Conservation (phyloP, 2,797 vertebrate species). For the Macropus fuliginosus region DNA sequence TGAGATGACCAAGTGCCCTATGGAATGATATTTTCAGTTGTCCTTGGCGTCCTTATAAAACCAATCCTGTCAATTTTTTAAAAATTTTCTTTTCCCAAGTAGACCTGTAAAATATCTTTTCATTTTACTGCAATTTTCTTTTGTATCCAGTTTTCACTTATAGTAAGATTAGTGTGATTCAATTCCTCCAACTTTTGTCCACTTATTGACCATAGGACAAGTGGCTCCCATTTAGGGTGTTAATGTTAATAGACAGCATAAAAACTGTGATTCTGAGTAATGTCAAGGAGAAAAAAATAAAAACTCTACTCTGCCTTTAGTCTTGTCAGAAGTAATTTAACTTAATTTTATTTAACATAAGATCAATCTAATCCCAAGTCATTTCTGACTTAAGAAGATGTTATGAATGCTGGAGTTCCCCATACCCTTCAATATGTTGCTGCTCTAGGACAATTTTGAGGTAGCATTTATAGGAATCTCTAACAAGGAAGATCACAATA, state of each 20-base stretch:
- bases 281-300: background rate
- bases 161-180: background rate
- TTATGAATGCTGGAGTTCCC: background rate
- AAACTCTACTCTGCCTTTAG: background rate
- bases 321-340: background rate
- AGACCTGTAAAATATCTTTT: background rate
- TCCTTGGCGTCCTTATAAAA: background rate
- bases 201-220: background rate
- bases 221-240: background rate
- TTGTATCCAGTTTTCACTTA: background rate
- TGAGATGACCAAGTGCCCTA: background rate
- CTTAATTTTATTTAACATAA: background rate
- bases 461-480: background rate
- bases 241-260: background rate
- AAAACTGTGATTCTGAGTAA: background rate
- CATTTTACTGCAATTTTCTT: background rate
- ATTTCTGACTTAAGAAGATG: background rate
- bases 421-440: background rate
- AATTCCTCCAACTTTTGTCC: background rate
- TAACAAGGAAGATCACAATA: background rate
- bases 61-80: background rate
- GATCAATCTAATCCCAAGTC: background rate
- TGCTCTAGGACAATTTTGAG: background rate
- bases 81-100: background rate
- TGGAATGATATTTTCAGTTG: background rate